A percentile compares a stretch with the other conserved stretches of the same genome.
Evolutionary conservation across 2,113 vertebrate species (phyloP).

Genomic region (human (Homo sapiens)): GRCh38 chr3:177147501-177148000

Average conservation of each 20-base stretch:
- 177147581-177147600: background rate
- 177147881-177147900: background rate
- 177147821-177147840: background rate
- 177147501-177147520: background rate
- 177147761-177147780: background rate
- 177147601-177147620: background rate
- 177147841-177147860: background rate
- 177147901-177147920: background rate
- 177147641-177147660: background rate
- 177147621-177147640: background rate
- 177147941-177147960: background rate
- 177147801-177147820: background rate
- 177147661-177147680: background rate
- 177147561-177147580: background rate
- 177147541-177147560: background rate
- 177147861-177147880: background rate
- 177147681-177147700: background rate
- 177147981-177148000: background rate
- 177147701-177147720: background rate
- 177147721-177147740: background rate
- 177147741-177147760: background rate
- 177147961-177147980: background rate
- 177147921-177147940: background rate
- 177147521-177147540: background rate
- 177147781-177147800: background rate